Evolutionary conservation across 2,888 invertebrate genomes (phyloP).

Genomic region (Melanargia galathea): DNA sequence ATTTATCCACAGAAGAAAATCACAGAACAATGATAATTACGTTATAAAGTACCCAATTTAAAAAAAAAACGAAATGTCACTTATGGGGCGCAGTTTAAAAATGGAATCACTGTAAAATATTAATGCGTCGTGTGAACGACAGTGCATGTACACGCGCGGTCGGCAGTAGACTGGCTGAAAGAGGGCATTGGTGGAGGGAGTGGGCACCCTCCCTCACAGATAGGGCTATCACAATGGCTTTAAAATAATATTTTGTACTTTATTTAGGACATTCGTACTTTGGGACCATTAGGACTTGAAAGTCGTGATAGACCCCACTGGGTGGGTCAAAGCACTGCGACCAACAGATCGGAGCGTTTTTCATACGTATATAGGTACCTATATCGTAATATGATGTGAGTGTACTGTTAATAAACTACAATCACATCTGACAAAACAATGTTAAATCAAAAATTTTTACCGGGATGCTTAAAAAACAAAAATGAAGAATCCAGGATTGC

Average conservation of each 20-base stretch:
- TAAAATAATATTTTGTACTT: background rate
- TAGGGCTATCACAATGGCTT: slow-evolving; percentile 11
- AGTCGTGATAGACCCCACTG: too few species aligned
- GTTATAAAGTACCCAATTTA: slow-evolving; percentile 5
- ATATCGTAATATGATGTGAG: too few species aligned
- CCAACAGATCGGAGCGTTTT: too few species aligned
- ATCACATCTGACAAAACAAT: too few species aligned
- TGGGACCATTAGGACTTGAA: too few species aligned
- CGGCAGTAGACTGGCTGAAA: slow-evolving; percentile 37
- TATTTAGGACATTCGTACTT: too few species aligned
- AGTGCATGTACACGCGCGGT: slow-evolving; percentile 35
- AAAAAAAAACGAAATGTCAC: slow-evolving; percentile 24
- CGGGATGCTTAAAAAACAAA: too few species aligned
- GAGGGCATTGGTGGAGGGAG: slow-evolving; percentile 26
- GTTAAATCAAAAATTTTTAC: too few species aligned
- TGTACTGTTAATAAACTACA: too few species aligned
- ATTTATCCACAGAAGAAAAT: slow-evolving; percentile 15
- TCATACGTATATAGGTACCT: too few species aligned
- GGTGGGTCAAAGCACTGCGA: too few species aligned
- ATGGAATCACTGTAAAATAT: slow-evolving; percentile 25
- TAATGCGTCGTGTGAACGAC: background rate
- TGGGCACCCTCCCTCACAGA: slow-evolving; percentile 27
- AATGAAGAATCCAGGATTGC: too few species aligned
- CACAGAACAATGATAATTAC: background rate
- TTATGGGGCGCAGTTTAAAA: slow-evolving; percentile 26